Conservation (phyloP, 2,113 vertebrate species). For the Balaeniceps rex region DNA sequence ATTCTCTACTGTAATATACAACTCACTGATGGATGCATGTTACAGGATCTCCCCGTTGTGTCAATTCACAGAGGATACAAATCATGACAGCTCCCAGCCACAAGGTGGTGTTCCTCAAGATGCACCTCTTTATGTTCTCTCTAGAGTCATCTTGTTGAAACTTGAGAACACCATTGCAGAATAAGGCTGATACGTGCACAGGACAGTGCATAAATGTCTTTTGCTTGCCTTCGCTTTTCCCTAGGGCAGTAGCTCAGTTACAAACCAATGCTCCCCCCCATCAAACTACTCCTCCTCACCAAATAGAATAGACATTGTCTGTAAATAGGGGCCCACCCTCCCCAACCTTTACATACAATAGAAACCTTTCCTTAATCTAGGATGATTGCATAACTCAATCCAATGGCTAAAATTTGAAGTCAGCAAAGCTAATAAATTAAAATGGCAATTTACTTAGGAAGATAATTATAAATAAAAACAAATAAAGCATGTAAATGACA, state of each 20-base stretch:
- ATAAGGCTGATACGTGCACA: neutral
- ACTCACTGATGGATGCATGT: neutral
- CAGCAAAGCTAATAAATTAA: neutral
- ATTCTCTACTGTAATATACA: neutral
- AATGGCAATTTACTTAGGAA: neutral
- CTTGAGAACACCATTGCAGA: neutral
- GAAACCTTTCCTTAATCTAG: neutral
- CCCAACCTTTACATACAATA: neutral
- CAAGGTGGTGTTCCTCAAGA: neutral
- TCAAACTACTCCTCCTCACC: neutral
- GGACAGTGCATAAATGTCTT: neutral
- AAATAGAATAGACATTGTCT: neutral
- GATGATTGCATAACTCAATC: neutral
- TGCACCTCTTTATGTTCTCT: neutral
- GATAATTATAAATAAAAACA: neutral
- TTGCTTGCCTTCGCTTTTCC: neutral
- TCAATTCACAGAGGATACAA: neutral
- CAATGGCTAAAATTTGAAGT: neutral
- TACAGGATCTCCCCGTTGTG: neutral
- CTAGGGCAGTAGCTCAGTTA: neutral
- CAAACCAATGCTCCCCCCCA: neutral
- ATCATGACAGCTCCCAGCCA: neutral
- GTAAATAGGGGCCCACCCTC: neutral
- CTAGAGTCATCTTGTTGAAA: neutral
- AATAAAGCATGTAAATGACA: neutral